These are phyloP conservation scores for Protodeltote pygarga DNA, from an alignment of 2,888 invertebrate genomes.

Conservation along the genomic window DNA sequence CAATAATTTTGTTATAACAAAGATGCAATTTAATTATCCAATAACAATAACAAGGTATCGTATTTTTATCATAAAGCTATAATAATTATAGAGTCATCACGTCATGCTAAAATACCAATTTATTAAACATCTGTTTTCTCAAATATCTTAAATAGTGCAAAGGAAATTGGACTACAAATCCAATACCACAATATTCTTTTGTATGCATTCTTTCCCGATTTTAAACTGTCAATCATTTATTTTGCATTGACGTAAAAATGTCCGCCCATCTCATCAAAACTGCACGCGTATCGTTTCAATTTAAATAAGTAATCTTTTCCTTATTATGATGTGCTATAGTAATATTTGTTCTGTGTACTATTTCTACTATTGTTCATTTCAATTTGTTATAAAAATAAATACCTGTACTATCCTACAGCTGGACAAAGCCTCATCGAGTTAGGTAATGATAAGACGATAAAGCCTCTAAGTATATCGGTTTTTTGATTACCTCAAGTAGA, in stretches of 20 bases:
- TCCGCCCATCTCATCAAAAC: slow-evolving; percentile 72
- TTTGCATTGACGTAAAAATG: slow-evolving; percentile 63
- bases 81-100: slow-evolving; percentile 53
- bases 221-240: slow-evolving; percentile 75
- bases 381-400: too few relatives aligned
- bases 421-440: too few relatives aligned
- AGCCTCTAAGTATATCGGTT: too few relatives aligned
- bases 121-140: slow-evolving; percentile 65
- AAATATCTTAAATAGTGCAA: slow-evolving; percentile 57
- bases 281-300: slow-evolving; percentile 26
- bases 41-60: slow-evolving; percentile 6
- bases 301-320: slow-evolving; percentile 20
- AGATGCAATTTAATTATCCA: too few relatives aligned
- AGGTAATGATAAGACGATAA: too few relatives aligned
- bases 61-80: slow-evolving; percentile 7
- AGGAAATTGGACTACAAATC: slow-evolving; percentile 64
- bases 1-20: too few relatives aligned
- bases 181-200: slow-evolving; percentile 61
- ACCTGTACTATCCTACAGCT: too few relatives aligned
- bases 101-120: slow-evolving; percentile 44
- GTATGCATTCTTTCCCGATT: slow-evolving; percentile 55
- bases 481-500: too few relatives aligned
- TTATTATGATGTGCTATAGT: slow-evolving; percentile 3
- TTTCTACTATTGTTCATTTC: too few relatives aligned
- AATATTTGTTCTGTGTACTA: not conserved